Evolutionary conservation across 2,888 invertebrate genomes (phyloP).

Genomic region (Caenorhabditis japonica): DNA sequence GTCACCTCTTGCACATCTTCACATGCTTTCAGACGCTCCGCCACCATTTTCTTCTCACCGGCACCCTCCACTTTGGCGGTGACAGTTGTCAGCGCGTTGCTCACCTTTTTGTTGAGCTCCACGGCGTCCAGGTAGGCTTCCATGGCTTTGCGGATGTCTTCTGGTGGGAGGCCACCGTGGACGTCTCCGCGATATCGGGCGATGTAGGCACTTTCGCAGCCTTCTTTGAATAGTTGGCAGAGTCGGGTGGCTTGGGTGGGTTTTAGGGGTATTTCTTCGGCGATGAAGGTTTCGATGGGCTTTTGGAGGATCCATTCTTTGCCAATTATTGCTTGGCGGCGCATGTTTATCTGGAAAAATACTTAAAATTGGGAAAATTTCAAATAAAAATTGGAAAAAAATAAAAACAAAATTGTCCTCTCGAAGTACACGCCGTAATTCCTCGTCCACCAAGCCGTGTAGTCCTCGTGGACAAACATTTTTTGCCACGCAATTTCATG

Average conservation of each 20-base stretch:
- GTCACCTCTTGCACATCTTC: conserved; percentile 46
- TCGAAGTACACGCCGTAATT: too few species aligned
- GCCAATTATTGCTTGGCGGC: neutral
- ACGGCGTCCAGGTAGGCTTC: conserved; percentile 39
- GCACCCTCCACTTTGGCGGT: conserved; percentile 33
- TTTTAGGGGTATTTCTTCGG: conserved; percentile 16
- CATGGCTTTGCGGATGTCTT: conserved; percentile 44
- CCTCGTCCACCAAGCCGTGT: conserved; percentile 35
- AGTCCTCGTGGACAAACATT: conserved; percentile 26
- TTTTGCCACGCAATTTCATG: conserved; percentile 45
- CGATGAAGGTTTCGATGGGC: conserved; percentile 21
- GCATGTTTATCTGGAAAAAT: conserved; percentile 11
- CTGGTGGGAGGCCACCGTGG: conserved; percentile 49
- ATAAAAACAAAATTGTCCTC: too few species aligned
- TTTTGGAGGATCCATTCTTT: conserved; percentile 43
- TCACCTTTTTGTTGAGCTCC: conserved; percentile 54
- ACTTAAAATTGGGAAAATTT: too few species aligned
- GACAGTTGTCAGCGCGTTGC: conserved; percentile 29
- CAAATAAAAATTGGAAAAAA: too few species aligned
- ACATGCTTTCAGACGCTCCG: conserved; percentile 31
- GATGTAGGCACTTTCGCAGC: conserved; percentile 56
- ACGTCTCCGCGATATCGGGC: conserved; percentile 54
- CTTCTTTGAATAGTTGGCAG: conserved; percentile 15
- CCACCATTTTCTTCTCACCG: conserved; percentile 16
- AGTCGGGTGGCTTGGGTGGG: neutral